Evolutionary conservation across 2,113 vertebrate genomes (phyloP).

Genomic region (Gnathonemus longibarbis): DNA sequence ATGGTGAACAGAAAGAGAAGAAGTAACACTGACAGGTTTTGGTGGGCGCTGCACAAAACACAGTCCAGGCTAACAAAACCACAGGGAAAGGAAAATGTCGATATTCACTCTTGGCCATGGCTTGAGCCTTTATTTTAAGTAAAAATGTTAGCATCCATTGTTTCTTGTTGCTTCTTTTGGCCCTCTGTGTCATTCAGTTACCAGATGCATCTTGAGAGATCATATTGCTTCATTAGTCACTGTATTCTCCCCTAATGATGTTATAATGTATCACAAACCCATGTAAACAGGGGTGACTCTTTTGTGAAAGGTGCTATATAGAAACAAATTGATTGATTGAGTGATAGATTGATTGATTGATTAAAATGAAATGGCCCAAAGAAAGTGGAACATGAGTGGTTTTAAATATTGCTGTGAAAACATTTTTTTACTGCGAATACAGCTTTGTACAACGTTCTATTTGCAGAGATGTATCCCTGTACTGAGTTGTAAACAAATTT

Average conservation of each 20-base stretch:
- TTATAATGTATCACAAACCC: neutral
- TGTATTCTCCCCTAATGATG: neutral
- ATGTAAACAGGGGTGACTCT: neutral
- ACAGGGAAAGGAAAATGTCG: neutral
- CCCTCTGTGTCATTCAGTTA: neutral
- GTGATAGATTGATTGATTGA: neutral
- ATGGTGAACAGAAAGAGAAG: neutral
- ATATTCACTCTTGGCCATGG: neutral
- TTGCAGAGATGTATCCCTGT: neutral
- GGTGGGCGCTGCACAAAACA: neutral
- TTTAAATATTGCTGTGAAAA: neutral
- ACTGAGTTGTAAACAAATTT: neutral
- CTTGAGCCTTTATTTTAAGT: neutral
- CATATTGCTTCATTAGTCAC: neutral
- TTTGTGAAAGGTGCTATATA: neutral
- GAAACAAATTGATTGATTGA: neutral
- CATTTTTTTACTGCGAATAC: neutral
- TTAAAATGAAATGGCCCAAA: neutral
- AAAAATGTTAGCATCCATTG: neutral
- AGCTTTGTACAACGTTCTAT: neutral
- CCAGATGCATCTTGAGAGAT: neutral
- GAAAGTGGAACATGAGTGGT: neutral
- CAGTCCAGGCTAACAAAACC: neutral
- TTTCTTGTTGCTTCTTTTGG: neutral
- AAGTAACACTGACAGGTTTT: neutral